phyloP scores from a whole-genome alignment of 1,140 invertebrate genomes.

The Bombus confusus region DNA sequence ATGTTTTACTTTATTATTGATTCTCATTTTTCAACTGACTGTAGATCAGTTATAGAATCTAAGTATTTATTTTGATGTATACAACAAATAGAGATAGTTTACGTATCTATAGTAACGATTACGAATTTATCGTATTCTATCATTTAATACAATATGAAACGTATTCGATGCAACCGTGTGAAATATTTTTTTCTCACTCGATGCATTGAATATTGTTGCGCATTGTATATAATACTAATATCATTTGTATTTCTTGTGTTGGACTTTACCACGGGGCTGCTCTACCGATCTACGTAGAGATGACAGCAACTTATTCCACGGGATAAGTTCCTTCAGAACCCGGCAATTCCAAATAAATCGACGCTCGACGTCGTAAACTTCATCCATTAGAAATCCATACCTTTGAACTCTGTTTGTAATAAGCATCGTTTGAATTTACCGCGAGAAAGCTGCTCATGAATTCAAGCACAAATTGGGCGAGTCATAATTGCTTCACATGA shows the following conservation, averaged over 20 bases:
- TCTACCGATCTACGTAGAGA: background rate
- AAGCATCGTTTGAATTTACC: background rate
- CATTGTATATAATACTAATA: background rate
- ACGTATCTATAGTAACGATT: constrained; percentile 54
- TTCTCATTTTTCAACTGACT: constrained; percentile 13
- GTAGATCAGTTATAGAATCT: constrained; percentile 18
- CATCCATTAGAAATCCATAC: background rate
- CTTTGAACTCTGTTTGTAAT: background rate
- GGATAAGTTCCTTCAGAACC: background rate
- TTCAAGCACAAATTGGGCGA: background rate
- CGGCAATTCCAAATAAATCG: background rate
- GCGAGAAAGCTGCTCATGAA: background rate
- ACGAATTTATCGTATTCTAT: constrained; percentile 46
- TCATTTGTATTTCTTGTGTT: background rate
- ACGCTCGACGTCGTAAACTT: background rate
- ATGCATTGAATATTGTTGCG: constrained; percentile 9
- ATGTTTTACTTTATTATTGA: constrained; percentile 4
- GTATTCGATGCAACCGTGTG: constrained; percentile 13
- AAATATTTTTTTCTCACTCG: background rate
- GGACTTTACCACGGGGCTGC: background rate
- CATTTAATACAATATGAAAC: constrained; percentile 43
- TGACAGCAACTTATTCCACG: no score
- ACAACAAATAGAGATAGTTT: constrained; percentile 48
- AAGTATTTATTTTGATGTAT: constrained; percentile 31
- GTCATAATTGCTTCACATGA: background rate